Evolutionary conservation across 1,140 invertebrate genomes (phyloP).

Genomic region (Ips nitidus): DNA sequence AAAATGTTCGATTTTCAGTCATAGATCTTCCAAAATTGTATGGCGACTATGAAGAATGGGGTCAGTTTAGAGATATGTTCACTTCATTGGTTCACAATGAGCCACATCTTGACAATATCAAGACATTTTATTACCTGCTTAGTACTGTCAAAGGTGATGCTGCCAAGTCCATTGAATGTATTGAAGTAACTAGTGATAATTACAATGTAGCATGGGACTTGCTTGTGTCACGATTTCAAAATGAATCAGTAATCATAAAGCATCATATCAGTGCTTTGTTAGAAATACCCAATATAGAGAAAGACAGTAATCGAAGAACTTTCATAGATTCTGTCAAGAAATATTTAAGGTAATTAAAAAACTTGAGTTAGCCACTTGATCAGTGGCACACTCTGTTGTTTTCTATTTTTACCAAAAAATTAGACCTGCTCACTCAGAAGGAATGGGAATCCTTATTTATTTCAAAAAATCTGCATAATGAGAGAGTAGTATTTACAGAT

Average conservation of each 20-base stretch:
- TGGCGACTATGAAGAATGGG: slow-evolving; percentile 8
- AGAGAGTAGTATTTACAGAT: slow-evolving; percentile 1
- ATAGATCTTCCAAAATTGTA: not conserved
- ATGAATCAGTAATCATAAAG: slow-evolving; percentile 1
- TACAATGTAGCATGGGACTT: not conserved
- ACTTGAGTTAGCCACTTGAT: slow-evolving; percentile 8
- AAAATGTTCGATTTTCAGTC: no score
- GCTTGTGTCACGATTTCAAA: not conserved
- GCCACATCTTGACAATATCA: no score
- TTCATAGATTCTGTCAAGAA: slow-evolving; percentile 11
- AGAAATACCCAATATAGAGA: slow-evolving; percentile 7
- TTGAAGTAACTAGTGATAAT: slow-evolving; percentile 4
- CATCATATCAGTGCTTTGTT: not conserved
- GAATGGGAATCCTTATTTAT: slow-evolving; percentile 16
- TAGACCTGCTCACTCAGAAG: not conserved
- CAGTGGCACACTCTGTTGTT: slow-evolving; percentile 15
- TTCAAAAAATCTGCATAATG: not conserved
- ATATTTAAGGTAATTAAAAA: slow-evolving; percentile 8
- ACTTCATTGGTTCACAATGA: not conserved
- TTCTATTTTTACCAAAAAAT: slow-evolving; percentile 12
- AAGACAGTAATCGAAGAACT: not conserved
- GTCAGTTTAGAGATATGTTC: slow-evolving; percentile 11
- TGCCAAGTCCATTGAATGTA: not conserved
- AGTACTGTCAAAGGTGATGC: no score
- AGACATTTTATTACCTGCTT: not conserved